A percentile compares a stretch with the other conserved stretches of the same genome.
phyloP scores from a whole-genome alignment of 2,888 invertebrate genomes.

The Nudaria mundana region DNA sequence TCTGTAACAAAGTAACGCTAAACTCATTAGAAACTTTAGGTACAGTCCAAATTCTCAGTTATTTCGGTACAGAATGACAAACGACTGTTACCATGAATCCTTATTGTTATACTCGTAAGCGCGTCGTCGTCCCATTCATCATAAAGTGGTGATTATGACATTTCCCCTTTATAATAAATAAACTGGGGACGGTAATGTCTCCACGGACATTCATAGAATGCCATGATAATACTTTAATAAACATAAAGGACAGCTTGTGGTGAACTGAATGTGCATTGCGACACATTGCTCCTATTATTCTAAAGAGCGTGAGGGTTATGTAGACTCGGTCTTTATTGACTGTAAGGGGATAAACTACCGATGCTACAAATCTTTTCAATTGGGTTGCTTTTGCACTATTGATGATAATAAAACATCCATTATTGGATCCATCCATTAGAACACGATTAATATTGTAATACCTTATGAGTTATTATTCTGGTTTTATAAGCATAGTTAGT shows the following conservation, averaged over 20 bases:
- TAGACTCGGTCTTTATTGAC: too few species aligned
- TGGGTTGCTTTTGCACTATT: too few species aligned
- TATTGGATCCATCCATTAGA: too few species aligned
- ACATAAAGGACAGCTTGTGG: background rate
- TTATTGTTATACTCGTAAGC: background rate
- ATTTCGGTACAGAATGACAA: background rate
- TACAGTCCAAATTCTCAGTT: too few species aligned
- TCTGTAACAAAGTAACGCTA: background rate
- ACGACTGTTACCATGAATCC: background rate
- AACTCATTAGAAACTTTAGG: background rate
- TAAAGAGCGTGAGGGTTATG: too few species aligned
- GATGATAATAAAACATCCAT: too few species aligned
- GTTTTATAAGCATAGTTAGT: too few species aligned
- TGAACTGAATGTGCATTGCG: constrained; percentile 32
- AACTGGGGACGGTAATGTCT: background rate
- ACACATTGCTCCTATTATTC: too few species aligned
- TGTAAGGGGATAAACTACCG: too few species aligned
- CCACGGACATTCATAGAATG: background rate
- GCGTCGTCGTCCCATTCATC: background rate
- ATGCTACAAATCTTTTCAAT: too few species aligned
- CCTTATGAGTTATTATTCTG: too few species aligned
- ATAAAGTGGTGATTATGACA: constrained; percentile 1
- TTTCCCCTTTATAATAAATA: constrained; percentile 2
- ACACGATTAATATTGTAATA: too few species aligned
- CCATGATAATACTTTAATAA: background rate